Percentiles rank a stretch among this genome's conserved stretches.
Evolutionary conservation across 2,888 invertebrate genomes (phyloP).

Genomic region (Troglohyphantes excavatus): DNA sequence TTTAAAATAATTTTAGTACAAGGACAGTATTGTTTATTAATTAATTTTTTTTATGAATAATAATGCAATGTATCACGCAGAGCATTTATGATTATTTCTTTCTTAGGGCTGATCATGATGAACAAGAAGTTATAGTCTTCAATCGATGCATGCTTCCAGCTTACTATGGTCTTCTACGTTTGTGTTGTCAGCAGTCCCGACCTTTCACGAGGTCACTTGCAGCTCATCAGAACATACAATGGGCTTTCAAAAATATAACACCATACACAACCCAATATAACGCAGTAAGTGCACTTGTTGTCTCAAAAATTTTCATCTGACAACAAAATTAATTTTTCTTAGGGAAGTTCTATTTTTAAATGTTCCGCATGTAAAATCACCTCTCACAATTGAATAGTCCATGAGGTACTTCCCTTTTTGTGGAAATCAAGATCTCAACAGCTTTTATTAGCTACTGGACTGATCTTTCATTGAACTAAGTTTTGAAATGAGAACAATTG

Average conservation of each 20-base stretch:
- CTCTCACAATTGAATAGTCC: no score
- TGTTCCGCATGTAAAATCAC: no score
- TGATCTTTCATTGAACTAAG: no score
- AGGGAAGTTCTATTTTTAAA: no score
- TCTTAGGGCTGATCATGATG: conserved; percentile 96
- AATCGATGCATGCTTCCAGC: conserved; percentile 97
- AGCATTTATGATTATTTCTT: neutral
- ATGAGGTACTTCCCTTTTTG: no score
- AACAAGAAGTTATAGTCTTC: conserved; percentile 96
- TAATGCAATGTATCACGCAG: neutral
- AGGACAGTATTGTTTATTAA: neutral
- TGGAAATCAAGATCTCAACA: no score
- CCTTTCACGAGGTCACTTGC: conserved; percentile 93
- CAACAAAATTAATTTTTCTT: no score
- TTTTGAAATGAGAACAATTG: no score
- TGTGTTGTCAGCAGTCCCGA: conserved; percentile 94
- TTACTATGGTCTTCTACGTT: conserved; percentile 90
- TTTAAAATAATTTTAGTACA: neutral
- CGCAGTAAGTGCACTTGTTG: conserved; percentile 86
- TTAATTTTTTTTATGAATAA: neutral
- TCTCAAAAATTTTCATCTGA: no score
- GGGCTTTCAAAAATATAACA: conserved; percentile 98
- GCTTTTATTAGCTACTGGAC: no score
- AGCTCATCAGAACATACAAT: conserved; percentile 96
- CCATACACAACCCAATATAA: conserved; percentile 97